phyloP scores from a whole-genome alignment of 1,140 invertebrate genomes.

The Pteromalus puparum region DNA sequence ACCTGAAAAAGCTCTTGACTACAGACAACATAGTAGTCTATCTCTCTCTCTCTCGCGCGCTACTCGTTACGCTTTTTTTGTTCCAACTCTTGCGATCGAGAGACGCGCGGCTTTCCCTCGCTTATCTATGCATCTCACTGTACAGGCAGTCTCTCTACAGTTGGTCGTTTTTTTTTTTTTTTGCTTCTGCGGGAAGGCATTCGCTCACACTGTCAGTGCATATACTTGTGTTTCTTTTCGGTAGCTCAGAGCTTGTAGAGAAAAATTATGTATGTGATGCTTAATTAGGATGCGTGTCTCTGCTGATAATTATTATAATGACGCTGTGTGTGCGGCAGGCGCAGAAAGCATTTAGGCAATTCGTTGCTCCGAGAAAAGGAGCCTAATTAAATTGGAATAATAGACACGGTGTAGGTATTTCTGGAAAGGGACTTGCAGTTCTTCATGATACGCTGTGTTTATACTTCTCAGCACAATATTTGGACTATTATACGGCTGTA shows the following conservation, averaged over 20 bases:
- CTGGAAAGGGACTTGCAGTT: too few species aligned
- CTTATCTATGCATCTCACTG: slow-evolving; percentile 21
- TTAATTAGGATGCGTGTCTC: background rate
- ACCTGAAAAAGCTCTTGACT: slow-evolving; percentile 27
- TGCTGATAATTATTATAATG: too few species aligned
- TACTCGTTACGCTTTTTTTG: slow-evolving; percentile 25
- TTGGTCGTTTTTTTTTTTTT: background rate
- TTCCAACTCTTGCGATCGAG: background rate
- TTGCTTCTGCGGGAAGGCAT: slow-evolving; percentile 5
- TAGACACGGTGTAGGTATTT: too few species aligned
- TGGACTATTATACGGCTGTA: too few species aligned
- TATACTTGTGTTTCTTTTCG: slow-evolving; percentile 3
- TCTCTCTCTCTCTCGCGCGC: too few species aligned
- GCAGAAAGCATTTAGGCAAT: too few species aligned
- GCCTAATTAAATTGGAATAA: too few species aligned
- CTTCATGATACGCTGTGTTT: too few species aligned
- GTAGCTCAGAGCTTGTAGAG: background rate
- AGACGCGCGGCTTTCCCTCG: background rate
- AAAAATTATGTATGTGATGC: background rate
- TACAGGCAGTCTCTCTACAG: background rate
- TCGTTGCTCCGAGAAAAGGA: too few species aligned
- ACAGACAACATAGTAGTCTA: background rate
- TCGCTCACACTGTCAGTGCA: background rate
- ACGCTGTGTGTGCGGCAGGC: too few species aligned
- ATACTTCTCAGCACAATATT: too few species aligned